Conservation (phyloP, 1,140 invertebrate species). For the Harpegnathos saltator region DNA sequence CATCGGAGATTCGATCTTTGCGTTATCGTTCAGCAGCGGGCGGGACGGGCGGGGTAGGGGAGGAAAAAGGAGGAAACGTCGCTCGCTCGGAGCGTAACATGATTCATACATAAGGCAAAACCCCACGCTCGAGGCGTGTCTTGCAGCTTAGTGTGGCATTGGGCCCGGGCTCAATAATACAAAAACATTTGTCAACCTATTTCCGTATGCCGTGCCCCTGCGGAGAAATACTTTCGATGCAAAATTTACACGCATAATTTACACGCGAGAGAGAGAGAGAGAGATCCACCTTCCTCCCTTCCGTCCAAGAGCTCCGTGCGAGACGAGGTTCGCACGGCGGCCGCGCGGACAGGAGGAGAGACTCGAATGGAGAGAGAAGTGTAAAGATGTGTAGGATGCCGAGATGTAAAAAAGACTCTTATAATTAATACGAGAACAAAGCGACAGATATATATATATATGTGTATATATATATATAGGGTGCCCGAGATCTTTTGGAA, state of each 20-base stretch:
- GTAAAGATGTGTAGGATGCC: too few relatives aligned
- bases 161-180: constrained; percentile 39
- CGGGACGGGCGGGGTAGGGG: not conserved
- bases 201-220: constrained; percentile 24
- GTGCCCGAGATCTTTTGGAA: too few relatives aligned
- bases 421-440: too few relatives aligned
- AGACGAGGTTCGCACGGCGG: constrained; percentile 31
- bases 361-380: constrained; percentile 51
- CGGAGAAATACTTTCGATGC: constrained; percentile 57
- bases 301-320: constrained; percentile 20
- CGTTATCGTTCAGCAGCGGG: not conserved
- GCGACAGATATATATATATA: too few relatives aligned
- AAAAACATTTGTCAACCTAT: constrained; percentile 45
- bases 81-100: not conserved
- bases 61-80: too few relatives aligned
- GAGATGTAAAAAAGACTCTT: too few relatives aligned
- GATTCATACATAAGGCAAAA: constrained; percentile 51
- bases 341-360: constrained; percentile 31
- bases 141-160: constrained; percentile 32
- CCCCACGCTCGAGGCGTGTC: not conserved
- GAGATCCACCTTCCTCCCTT: constrained; percentile 1
- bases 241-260: constrained; percentile 56
- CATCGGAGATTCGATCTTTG: not conserved
- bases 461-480: too few relatives aligned
- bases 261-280: too few relatives aligned